Percentiles rank a stretch among this genome's conserved stretches.
phyloP scores from a whole-genome alignment of 2,888 invertebrate genomes.

The Luffia ferchaultella region DNA sequence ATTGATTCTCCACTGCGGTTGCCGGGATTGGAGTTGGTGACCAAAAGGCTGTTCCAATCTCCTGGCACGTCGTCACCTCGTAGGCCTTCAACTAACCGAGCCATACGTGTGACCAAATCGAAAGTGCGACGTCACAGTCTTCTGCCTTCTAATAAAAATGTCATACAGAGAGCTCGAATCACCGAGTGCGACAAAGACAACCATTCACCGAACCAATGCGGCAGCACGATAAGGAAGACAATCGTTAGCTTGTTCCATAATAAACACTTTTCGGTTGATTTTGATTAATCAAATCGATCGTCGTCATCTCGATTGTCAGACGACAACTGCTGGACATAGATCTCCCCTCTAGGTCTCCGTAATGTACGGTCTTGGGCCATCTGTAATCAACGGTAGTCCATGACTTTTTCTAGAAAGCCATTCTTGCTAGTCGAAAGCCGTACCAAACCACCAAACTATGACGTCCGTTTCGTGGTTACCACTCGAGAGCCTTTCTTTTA shows the following conservation, averaged over 20 bases:
- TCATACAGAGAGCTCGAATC: slow-evolving; percentile 33
- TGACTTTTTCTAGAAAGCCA: no score
- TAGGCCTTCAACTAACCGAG: slow-evolving; percentile 20
- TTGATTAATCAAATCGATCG: slow-evolving; percentile 14
- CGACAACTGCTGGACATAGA: no score
- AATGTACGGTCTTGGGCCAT: no score
- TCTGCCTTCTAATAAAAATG: slow-evolving; percentile 32
- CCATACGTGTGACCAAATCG: slow-evolving; percentile 18
- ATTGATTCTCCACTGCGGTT: slow-evolving; percentile 42
- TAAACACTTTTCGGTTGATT: slow-evolving; percentile 44
- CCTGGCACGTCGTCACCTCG: slow-evolving; percentile 24
- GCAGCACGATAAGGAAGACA: slow-evolving; percentile 38
- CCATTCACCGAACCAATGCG: slow-evolving; percentile 28
- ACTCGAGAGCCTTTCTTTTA: no score
- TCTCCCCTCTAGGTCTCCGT: no score
- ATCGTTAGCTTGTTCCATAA: slow-evolving; percentile 43
- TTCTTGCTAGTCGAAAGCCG: no score
- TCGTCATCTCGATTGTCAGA: no score
- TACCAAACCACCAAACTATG: no score
- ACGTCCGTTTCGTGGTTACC: no score
- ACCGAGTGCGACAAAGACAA: slow-evolving; percentile 34
- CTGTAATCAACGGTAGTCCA: no score
- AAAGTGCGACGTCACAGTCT: slow-evolving; percentile 36
- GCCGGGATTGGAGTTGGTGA: slow-evolving; percentile 33
- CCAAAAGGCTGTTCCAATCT: slow-evolving; percentile 47